Evolutionary conservation across 53 echinoderm and acorn worm genomes (phyloP).

Genomic region (Arbacia lixula): DNA sequence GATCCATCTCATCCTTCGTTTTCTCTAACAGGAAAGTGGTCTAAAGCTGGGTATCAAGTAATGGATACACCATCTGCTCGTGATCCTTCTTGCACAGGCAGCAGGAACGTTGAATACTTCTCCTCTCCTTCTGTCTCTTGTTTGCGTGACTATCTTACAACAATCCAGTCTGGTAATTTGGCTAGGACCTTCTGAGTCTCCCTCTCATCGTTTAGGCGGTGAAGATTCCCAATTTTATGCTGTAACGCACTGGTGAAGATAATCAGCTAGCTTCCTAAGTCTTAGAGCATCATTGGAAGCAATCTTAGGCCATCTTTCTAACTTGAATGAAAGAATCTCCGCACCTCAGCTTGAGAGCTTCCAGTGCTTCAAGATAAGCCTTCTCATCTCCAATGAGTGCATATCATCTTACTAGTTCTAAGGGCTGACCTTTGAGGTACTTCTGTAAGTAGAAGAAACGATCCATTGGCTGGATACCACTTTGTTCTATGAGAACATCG

Average conservation of each 20-base stretch:
- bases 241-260: conserved; percentile 51
- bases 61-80: too few relatives aligned
- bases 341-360: conserved; percentile 49
- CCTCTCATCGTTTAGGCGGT: conserved; percentile 57
- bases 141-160: conserved; percentile 35
- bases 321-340: conserved; percentile 65
- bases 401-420: too few relatives aligned
- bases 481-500: too few relatives aligned
- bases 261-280: conserved; percentile 50
- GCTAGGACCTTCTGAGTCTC: conserved; percentile 61
- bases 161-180: conserved; percentile 59
- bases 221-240: conserved; percentile 47
- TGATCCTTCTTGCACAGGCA: conserved; percentile 55
- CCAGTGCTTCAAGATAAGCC: too few relatives aligned
- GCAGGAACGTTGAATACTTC: not conserved
- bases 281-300: conserved; percentile 37
- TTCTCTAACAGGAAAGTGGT: too few relatives aligned
- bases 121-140: not conserved
- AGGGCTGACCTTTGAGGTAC: too few relatives aligned
- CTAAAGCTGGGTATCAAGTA: too few relatives aligned
- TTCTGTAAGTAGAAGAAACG: too few relatives aligned
- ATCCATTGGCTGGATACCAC: too few relatives aligned
- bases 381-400: too few relatives aligned
- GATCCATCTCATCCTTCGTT: too few relatives aligned
- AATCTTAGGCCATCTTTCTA: conserved; percentile 63